Evolutionary conservation across 2,888 invertebrate genomes (phyloP).

Genomic region (Punctoribates punctum): DNA sequence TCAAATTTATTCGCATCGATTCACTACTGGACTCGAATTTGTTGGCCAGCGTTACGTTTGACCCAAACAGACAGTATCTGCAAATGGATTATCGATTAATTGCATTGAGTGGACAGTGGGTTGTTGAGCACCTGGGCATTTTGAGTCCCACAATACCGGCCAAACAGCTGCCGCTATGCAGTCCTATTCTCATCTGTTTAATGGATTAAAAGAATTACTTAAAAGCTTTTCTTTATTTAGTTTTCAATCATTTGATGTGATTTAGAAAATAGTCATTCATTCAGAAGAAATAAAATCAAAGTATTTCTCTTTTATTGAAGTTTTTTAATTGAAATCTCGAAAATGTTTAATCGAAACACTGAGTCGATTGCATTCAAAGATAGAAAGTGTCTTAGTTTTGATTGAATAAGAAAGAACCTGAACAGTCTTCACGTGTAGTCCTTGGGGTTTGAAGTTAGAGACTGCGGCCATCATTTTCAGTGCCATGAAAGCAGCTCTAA

Average conservation of each 20-base stretch:
- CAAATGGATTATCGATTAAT: neutral
- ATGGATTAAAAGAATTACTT: constrained; percentile 3
- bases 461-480: constrained; percentile 89
- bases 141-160: constrained; percentile 92
- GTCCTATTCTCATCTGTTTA: constrained; percentile 84
- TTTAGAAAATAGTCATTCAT: too few relatives aligned
- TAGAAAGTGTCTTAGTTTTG: too few relatives aligned
- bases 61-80: constrained; percentile 83
- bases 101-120: neutral
- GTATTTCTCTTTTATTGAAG: too few relatives aligned
- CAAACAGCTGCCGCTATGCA: constrained; percentile 87
- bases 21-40: constrained; percentile 93
- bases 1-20: constrained; percentile 83
- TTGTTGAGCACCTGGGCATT: constrained; percentile 64
- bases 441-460: constrained; percentile 42
- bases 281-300: too few relatives aligned
- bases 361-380: too few relatives aligned
- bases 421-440: constrained; percentile 40
- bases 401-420: too few relatives aligned
- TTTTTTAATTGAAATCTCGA: too few relatives aligned
- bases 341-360: too few relatives aligned
- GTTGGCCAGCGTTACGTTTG: constrained; percentile 90
- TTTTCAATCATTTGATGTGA: too few relatives aligned
- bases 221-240: too few relatives aligned
- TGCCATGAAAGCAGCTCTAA: constrained; percentile 95